A percentile compares a stretch with the other conserved stretches of the same genome.
Evolutionary conservation across 2,888 invertebrate species (phyloP).

Genomic region (Tenthredo distinguenda): DNA sequence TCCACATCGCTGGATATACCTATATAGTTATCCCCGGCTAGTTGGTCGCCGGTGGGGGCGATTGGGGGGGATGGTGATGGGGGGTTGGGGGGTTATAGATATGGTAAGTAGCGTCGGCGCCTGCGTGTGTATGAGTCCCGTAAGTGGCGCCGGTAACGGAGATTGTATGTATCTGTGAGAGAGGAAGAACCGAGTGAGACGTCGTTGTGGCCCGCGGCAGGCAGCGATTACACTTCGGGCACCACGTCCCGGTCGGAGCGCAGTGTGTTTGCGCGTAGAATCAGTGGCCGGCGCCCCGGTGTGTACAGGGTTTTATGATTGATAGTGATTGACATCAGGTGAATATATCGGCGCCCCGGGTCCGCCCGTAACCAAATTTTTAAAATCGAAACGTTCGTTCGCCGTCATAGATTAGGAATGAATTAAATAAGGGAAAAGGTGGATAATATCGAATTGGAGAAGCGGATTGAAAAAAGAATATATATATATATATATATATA

Average conservation of each 20-base stretch:
- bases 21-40: not conserved
- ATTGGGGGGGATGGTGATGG: not conserved
- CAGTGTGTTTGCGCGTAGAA: constrained; percentile 52
- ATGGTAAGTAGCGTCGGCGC: not conserved
- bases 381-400: not conserved
- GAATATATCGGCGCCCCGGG: constrained; percentile 34
- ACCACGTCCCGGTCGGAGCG: constrained; percentile 52
- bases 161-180: constrained; percentile 22
- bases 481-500: too few species aligned
- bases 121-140: constrained; percentile 22
- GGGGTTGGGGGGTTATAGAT: not conserved
- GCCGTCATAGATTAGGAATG: not conserved
- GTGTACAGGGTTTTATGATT: constrained; percentile 51
- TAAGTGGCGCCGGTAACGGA: constrained; percentile 32
- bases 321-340: constrained; percentile 50
- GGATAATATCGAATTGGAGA: not conserved
- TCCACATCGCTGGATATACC: not conserved
- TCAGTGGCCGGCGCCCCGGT: constrained; percentile 52
- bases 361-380: constrained; percentile 16
- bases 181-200: constrained; percentile 20
- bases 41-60: not conserved
- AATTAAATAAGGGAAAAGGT: not conserved
- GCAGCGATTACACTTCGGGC: constrained; percentile 51
- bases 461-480: not conserved
- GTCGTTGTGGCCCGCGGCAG: constrained; percentile 52